These are phyloP conservation scores for Papilio dardanus DNA, from an alignment of 1,140 invertebrate species.

Conservation along the genomic window DNA sequence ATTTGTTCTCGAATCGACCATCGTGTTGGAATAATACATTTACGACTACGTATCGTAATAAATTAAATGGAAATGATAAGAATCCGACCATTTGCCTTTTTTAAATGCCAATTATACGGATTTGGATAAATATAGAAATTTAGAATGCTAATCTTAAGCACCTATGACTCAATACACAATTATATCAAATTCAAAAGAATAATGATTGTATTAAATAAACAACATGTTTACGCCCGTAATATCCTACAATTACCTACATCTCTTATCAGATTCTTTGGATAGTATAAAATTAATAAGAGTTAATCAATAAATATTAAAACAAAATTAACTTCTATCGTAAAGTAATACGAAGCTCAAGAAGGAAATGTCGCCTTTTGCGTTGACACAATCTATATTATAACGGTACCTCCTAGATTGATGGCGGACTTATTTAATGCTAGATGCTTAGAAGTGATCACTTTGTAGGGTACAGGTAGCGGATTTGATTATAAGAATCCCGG, in stretches of 20 bases:
- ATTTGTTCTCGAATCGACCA: slow-evolving; percentile 24
- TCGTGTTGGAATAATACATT: neutral
- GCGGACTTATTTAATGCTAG: slow-evolving; percentile 12
- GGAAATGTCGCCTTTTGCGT: slow-evolving; percentile 34
- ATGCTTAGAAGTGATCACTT: slow-evolving; percentile 10
- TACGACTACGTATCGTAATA: neutral
- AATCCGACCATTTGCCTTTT: neutral
- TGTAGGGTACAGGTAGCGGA: neutral
- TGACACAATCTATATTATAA: slow-evolving; percentile 42
- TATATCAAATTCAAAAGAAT: neutral
- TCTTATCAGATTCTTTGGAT: neutral
- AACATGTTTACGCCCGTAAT: too few species aligned
- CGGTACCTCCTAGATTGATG: slow-evolving; percentile 25
- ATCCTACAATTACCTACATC: neutral
- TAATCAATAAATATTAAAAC: slow-evolving; percentile 6
- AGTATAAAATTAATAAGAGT: slow-evolving; percentile 11
- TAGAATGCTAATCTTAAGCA: neutral
- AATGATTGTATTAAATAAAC: too few species aligned
- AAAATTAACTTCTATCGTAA: neutral
- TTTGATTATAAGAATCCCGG: slow-evolving; percentile 8
- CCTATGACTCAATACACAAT: neutral
- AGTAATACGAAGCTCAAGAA: neutral
- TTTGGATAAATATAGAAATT: neutral
- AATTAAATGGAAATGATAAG: neutral
- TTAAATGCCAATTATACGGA: neutral